Conservation (phyloP, 2,888 invertebrate species). For the Drosophila falleni region DNA sequence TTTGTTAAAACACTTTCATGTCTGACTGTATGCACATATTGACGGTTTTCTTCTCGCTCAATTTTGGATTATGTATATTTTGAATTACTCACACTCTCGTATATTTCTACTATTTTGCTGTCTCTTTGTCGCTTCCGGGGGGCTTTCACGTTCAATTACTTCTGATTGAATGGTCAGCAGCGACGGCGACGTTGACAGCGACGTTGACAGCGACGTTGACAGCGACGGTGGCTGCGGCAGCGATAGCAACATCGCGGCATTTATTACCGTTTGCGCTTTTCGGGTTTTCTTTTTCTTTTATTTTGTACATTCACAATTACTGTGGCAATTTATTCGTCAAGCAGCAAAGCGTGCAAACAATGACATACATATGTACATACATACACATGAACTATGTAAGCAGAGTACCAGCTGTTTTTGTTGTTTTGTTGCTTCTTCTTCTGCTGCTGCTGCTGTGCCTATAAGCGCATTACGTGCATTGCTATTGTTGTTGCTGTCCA, state of each 20-base stretch:
- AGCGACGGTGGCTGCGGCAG: constrained; percentile 13
- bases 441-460: constrained; percentile 4
- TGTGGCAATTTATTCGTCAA: constrained; percentile 67
- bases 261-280: constrained; percentile 52
- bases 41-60: constrained; percentile 10
- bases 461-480: constrained; percentile 46
- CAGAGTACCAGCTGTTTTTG: constrained; percentile 17
- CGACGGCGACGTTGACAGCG: constrained; percentile 3
- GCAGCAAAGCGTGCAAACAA: constrained; percentile 46
- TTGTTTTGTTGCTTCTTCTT: neutral
- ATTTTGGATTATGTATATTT: constrained; percentile 12
- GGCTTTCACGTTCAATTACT: constrained; percentile 66
- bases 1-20: too few relatives aligned
- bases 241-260: constrained; percentile 14
- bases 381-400: constrained; percentile 7
- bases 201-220: neutral
- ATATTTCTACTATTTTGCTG: constrained; percentile 13
- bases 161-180: constrained; percentile 57
- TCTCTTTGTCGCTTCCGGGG: constrained; percentile 48
- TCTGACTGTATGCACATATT: neutral
- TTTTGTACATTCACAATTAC: constrained; percentile 59
- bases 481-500: constrained; percentile 12
- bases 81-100: constrained; percentile 7
- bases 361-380: constrained; percentile 7
- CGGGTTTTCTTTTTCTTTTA: constrained; percentile 30